Evolutionary conservation across 1,140 invertebrate genomes (phyloP).

Genomic region (Lordiphosa stackelbergi): DNA sequence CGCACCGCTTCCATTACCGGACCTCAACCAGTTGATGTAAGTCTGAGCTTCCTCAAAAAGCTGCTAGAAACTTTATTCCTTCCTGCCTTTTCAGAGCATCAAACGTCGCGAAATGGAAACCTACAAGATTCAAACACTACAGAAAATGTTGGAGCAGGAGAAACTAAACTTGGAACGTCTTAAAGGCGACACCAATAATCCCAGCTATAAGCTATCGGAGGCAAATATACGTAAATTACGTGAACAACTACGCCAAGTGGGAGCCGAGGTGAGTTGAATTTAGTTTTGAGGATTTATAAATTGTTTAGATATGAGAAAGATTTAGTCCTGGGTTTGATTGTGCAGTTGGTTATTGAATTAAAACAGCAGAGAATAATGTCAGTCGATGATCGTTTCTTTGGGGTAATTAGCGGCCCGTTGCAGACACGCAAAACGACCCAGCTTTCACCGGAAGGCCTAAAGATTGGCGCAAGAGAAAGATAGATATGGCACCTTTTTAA

Average conservation of each 20-base stretch:
- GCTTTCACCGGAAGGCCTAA: no score
- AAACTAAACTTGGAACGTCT: conserved; percentile 86
- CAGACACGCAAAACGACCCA: no score
- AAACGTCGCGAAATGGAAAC: conserved; percentile 87
- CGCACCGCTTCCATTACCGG: conserved; percentile 84
- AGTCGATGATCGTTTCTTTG: no score
- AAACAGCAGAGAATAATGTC: no score
- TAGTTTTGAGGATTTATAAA: background rate
- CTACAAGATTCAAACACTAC: conserved; percentile 85
- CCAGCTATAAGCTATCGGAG: conserved; percentile 71
- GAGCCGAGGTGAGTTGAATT: conserved; percentile 65
- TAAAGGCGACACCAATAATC: conserved; percentile 77
- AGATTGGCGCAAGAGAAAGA: no score
- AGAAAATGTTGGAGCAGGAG: conserved; percentile 89
- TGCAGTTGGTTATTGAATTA: no score
- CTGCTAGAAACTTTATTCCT: background rate
- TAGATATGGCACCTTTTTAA: no score
- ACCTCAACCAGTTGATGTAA: conserved; percentile 93
- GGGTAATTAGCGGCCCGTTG: no score
- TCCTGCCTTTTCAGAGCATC: conserved; percentile 81
- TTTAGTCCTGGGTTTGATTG: no score
- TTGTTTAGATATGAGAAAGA: no score
- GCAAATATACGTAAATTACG: conserved; percentile 73
- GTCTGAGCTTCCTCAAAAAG: background rate
- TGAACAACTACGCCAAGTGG: conserved; percentile 72